Base-by-base conservation (phyloP, 2,113 vertebrate species). In the Vulpes ferrilata region DNA sequence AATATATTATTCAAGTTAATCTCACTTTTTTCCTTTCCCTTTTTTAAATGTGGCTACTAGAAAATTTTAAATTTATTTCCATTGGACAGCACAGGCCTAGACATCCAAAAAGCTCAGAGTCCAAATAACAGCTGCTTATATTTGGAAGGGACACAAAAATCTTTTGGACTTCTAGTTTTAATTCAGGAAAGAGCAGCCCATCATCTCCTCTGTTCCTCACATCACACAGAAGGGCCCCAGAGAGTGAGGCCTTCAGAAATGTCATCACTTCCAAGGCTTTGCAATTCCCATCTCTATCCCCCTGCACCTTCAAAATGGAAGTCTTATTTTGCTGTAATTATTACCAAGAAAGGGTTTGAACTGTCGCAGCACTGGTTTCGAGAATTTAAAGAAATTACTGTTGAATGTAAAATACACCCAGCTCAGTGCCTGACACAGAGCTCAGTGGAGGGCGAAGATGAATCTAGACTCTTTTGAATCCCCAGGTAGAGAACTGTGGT, bases 301-400 rank as follows among this genome's bases (percentile, higher is more conserved):
- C 43, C 11, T 89, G 13, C 4, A 3, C 30, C 38, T 83, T 92
- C 38, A 71, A 30, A 86, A 88, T 13, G 43, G 69, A 95, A 60
- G 92, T 83, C 73, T 74, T 15, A 7, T 53, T 84, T 96, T 83
- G 30, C 27, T 81, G 22, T 65, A 57, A 32, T 86, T 64, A 57
- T 64, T 80, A 80, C 88, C 78, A 92, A 89, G 55, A 67, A 83
- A 83, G 48, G 0, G 5, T 85, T 80, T 82, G 73, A 48, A 74
- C 53, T 2, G 0, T 32, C 23, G 3, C 30, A 69, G 35, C 48
- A 13, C 74, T 84, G 23, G 27, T 78, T 91, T 84, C 82, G 51
- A 91, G 88, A 65, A 84, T 96, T 32, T 76, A 95, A 88, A 96
- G 71, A 95, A 69, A 82, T 88, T n/a, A 55, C 64, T 22, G 4